Conservation (phyloP, 2,888 invertebrate genomes). For the Drosophila percnosoma region DNA sequence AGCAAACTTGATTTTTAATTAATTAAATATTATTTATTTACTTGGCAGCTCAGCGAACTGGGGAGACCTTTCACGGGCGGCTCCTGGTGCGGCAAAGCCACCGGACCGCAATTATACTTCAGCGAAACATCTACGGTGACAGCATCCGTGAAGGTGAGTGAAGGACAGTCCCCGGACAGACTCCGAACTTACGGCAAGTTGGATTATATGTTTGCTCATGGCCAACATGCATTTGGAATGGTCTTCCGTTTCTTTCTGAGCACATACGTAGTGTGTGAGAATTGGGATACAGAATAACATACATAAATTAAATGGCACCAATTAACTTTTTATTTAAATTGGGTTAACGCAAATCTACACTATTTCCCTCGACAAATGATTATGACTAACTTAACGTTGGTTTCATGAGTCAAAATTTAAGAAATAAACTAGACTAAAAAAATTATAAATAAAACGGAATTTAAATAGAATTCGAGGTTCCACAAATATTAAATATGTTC, state of each 20-base stretch:
- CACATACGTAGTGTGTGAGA: neutral
- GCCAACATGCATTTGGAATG: slow-evolving; percentile 8
- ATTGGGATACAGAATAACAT: neutral
- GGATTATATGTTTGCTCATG: neutral
- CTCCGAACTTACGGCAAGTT: neutral
- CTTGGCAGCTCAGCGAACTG: slow-evolving; percentile 91
- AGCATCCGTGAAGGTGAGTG: slow-evolving; percentile 90
- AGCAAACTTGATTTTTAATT: slow-evolving; percentile 71
- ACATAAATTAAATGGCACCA: neutral
- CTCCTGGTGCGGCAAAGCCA: slow-evolving; percentile 94
- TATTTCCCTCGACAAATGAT: neutral
- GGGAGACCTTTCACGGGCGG: slow-evolving; percentile 95
- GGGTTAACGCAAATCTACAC: neutral
- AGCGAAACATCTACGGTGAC: slow-evolving; percentile 96
- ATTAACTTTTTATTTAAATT: neutral
- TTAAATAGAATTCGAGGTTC: neutral
- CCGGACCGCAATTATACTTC: slow-evolving; percentile 93
- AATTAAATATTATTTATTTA: slow-evolving; percentile 71
- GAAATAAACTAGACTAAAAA: neutral
- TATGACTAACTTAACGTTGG: neutral
- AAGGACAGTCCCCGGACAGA: slow-evolving; percentile 29
- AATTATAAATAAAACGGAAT: neutral
- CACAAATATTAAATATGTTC: neutral
- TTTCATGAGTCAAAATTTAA: neutral
- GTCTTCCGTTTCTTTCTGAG: neutral